These are phyloP conservation scores for Antheraea yamamai DNA, from an alignment of 2,888 invertebrate species.

Conservation along the genomic window DNA sequence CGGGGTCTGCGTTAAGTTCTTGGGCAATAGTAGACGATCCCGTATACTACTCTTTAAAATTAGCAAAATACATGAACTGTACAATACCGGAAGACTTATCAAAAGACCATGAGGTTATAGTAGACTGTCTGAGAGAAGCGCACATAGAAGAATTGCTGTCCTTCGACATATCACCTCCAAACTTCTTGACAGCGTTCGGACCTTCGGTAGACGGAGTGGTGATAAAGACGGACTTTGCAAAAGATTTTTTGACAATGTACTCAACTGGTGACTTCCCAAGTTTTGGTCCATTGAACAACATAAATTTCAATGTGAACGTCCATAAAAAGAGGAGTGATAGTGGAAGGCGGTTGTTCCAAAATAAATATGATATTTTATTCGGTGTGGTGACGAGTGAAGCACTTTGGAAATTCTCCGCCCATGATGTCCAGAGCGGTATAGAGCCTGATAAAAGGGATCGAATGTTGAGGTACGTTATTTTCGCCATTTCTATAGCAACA, in stretches of 20 bases:
- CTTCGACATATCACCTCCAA: constrained; percentile 89
- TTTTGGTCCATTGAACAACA: constrained; percentile 82
- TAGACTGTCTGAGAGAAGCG: constrained; percentile 91
- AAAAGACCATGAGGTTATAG: constrained; percentile 91
- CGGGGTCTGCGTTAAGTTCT: constrained; percentile 93
- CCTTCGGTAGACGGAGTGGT: constrained; percentile 97
- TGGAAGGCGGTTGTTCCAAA: constrained; percentile 81
- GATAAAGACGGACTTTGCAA: constrained; percentile 93
- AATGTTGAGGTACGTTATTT: constrained; percentile 82
- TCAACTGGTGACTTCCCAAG: constrained; percentile 84
- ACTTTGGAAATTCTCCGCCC: constrained; percentile 93
- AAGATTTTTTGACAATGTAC: constrained; percentile 88
- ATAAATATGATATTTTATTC: constrained; percentile 92
- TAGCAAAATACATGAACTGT: constrained; percentile 92
- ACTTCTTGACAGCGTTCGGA: constrained; percentile 93
- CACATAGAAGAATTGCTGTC: constrained; percentile 88
- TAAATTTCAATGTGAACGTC: constrained; percentile 77
- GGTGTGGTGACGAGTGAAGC: constrained; percentile 96
- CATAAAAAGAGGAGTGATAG: constrained; percentile 84
- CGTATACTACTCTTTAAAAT: constrained; percentile 89
- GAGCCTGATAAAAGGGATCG: constrained; percentile 94
- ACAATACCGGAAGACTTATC: constrained; percentile 90
- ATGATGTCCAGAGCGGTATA: constrained; percentile 91
- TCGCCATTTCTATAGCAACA: too few relatives aligned
- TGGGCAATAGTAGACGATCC: constrained; percentile 96